These are phyloP conservation scores for Gallinago paraguaiae DNA, from an alignment of 2,113 vertebrate genomes.

Conservation along the genomic window DNA sequence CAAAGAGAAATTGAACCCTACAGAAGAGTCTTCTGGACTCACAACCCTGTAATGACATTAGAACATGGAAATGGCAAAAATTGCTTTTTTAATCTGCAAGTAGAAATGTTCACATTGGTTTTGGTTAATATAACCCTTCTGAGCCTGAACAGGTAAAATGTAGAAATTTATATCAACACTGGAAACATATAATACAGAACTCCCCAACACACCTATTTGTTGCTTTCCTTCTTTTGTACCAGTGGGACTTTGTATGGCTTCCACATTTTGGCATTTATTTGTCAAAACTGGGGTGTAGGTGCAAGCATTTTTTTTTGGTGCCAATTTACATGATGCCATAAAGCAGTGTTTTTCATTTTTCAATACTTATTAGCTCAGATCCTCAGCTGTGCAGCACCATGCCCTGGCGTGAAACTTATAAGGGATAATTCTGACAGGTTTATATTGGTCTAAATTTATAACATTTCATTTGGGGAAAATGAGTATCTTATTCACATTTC, in stretches of 20 bases:
- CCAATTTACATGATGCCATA: constrained; percentile 68
- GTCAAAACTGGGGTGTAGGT: constrained; percentile 32
- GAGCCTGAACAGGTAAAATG: constrained; percentile 31
- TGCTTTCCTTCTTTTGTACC: not conserved
- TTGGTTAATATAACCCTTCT: constrained; percentile 25
- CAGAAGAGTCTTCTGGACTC: not conserved
- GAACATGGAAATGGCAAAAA: not conserved
- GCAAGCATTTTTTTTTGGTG: constrained; percentile 1
- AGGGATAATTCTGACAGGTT: constrained; percentile 63
- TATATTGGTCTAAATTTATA: constrained; percentile 64
- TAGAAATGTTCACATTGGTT: constrained; percentile 13
- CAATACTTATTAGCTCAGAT: constrained; percentile 73
- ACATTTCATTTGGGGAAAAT: constrained; percentile 45
- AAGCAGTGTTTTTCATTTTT: constrained; percentile 70
- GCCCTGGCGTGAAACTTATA: constrained; percentile 61
- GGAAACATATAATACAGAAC: not conserved
- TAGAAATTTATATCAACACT: constrained; percentile 29
- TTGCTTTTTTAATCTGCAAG: not conserved
- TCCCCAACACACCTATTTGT: not conserved
- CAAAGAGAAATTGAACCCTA: not conserved
- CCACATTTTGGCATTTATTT: constrained; percentile 55
- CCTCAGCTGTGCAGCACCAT: constrained; percentile 70
- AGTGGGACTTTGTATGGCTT: constrained; percentile 5
- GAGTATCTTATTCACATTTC: constrained; percentile 16
- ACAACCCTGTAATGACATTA: not conserved